Evolutionary conservation across 2,113 vertebrate genomes (phyloP).

Genomic region (Gopherus flavomarginatus): DNA sequence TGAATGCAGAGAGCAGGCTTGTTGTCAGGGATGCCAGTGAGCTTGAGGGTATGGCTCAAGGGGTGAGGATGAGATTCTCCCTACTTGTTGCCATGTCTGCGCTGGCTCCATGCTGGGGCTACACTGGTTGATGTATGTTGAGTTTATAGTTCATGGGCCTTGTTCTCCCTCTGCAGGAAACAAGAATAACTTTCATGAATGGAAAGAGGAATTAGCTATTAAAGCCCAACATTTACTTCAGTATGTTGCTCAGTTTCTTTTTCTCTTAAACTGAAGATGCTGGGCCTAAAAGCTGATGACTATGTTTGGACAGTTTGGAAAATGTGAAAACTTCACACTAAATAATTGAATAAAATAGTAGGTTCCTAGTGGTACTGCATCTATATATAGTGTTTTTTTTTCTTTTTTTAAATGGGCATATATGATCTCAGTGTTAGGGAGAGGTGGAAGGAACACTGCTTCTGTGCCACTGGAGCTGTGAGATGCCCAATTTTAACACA

Average conservation of each 20-base stretch:
- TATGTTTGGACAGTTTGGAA: neutral
- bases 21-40: neutral
- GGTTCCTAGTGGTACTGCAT: neutral
- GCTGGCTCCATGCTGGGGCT: too few species aligned
- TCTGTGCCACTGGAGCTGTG: too few species aligned
- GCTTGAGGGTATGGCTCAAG: neutral
- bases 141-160: neutral
- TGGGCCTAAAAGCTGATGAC: too few species aligned
- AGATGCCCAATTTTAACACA: neutral
- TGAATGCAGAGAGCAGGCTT: neutral
- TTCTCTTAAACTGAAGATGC: neutral
- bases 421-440: neutral
- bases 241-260: neutral
- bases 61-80: neutral
- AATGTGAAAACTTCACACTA: neutral
- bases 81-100: neutral
- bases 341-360: neutral
- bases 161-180: neutral
- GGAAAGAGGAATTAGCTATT: neutral
- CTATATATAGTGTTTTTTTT: rapidly evolving
- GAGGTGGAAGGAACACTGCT: neutral
- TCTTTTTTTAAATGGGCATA: neutral
- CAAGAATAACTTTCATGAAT: neutral
- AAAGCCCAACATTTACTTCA: neutral
- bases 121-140: neutral